Conservation (phyloP, 2,888 invertebrate species). For the Lasioglossum oenotherae region DNA sequence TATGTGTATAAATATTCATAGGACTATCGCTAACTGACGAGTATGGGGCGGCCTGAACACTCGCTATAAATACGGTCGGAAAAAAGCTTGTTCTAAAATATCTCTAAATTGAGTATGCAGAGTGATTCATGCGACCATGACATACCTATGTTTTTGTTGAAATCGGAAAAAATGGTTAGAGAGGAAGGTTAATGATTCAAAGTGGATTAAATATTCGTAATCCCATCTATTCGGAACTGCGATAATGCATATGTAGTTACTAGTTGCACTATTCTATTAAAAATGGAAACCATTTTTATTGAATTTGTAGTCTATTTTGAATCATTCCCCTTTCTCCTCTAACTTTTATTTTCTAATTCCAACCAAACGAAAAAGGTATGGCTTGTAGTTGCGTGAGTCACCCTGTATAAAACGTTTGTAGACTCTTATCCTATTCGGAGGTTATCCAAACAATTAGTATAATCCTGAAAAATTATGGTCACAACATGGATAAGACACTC, state of each 20-base stretch:
- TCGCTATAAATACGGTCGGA: constrained; percentile 43
- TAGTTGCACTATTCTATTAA: no score
- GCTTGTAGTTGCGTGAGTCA: not conserved
- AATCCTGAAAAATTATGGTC: constrained; percentile 16
- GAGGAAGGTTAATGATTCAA: no score
- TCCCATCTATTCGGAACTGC: no score
- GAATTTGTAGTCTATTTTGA: no score
- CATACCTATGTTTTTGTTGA: not conserved
- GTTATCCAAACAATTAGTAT: constrained; percentile 17
- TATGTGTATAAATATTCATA: constrained; percentile 54
- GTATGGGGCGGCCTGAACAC: constrained; percentile 48
- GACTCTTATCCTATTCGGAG: not conserved
- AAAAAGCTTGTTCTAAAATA: constrained; percentile 30
- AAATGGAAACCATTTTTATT: no score
- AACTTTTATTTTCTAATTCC: not conserved
- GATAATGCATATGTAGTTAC: no score
- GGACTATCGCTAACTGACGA: constrained; percentile 48
- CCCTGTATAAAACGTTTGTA: constrained; percentile 13
- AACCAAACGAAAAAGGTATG: no score
- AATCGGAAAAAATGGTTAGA: not conserved
- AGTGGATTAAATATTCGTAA: no score
- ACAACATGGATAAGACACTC: constrained; percentile 20
- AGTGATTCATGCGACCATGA: not conserved
- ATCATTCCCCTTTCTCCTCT: no score
- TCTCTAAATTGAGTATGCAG: not conserved